Conservation (phyloP, 2,113 vertebrate species). For the Heptranchias perlo region DNA sequence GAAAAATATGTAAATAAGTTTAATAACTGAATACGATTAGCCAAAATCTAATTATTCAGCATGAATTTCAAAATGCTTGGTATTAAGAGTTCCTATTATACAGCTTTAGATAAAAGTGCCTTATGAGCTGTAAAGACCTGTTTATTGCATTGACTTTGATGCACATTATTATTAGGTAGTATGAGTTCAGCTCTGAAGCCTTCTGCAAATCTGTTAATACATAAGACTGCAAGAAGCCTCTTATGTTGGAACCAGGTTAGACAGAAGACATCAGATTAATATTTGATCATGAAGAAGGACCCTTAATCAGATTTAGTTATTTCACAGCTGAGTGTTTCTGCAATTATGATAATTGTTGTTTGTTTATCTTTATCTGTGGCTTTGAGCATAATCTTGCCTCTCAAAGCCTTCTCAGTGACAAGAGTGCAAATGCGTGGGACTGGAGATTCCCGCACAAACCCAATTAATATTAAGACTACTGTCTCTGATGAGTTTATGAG, state of each 20-base stretch:
- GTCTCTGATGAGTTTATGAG: slow-evolving; percentile 63
- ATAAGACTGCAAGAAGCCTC: slow-evolving; percentile 88
- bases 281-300: slow-evolving; percentile 92
- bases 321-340: slow-evolving; percentile 78
- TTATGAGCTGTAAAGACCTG: slow-evolving; percentile 70
- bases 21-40: slow-evolving; percentile 13
- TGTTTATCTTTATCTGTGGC: slow-evolving; percentile 76
- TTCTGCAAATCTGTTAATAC: slow-evolving; percentile 88
- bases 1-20: slow-evolving; percentile 12
- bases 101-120: slow-evolving; percentile 83
- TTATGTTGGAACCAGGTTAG: slow-evolving; percentile 80
- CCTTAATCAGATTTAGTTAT: slow-evolving; percentile 94
- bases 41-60: slow-evolving; percentile 8
- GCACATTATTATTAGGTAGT: slow-evolving; percentile 84
- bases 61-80: slow-evolving; percentile 47
- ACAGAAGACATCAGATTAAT: slow-evolving; percentile 89
- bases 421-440: slow-evolving; percentile 44
- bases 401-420: slow-evolving; percentile 60
- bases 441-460: slow-evolving; percentile 77
- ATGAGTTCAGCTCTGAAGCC: slow-evolving; percentile 65
- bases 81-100: slow-evolving; percentile 44
- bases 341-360: slow-evolving; percentile 98
- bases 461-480: slow-evolving; percentile 83
- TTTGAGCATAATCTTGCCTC: slow-evolving; percentile 68
- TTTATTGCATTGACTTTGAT: slow-evolving; percentile 66